Conservation (phyloP, 2,888 invertebrate species). For the Leucoma salicis region DNA sequence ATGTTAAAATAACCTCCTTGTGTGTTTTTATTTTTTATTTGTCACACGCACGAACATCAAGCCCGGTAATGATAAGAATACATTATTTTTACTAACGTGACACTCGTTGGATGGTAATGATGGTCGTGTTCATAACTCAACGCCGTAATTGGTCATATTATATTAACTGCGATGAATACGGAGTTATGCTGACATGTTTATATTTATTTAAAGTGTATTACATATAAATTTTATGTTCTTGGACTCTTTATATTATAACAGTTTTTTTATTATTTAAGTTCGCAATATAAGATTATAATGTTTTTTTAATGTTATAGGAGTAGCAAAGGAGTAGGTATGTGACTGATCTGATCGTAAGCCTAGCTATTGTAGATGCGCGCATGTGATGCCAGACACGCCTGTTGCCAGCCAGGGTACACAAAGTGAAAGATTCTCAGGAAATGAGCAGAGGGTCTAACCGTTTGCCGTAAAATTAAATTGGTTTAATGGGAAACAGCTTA, state of each 20-base stretch:
- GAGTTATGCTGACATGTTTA: conserved; percentile 45
- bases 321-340: no score
- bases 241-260: conserved; percentile 23
- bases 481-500: no score
- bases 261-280: conserved; percentile 21
- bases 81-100: conserved; percentile 32
- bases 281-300: not conserved
- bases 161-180: conserved; percentile 38
- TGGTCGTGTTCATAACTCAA: conserved; percentile 25
- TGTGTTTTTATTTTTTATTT: conserved; percentile 34
- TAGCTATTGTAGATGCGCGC: no score
- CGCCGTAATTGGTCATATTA: conserved; percentile 38
- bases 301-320: no score
- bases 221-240: conserved; percentile 37
- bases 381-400: no score
- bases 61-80: conserved; percentile 33
- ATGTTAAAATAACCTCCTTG: conserved; percentile 12
- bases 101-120: conserved; percentile 26
- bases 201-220: conserved; percentile 44
- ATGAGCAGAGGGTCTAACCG: no score
- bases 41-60: conserved; percentile 31
- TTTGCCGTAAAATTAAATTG: no score
- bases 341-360: no score
- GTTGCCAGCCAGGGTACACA: no score
- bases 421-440: no score